phyloP scores from a whole-genome alignment of 1,140 invertebrate genomes.

The Nasonia giraulti region DNA sequence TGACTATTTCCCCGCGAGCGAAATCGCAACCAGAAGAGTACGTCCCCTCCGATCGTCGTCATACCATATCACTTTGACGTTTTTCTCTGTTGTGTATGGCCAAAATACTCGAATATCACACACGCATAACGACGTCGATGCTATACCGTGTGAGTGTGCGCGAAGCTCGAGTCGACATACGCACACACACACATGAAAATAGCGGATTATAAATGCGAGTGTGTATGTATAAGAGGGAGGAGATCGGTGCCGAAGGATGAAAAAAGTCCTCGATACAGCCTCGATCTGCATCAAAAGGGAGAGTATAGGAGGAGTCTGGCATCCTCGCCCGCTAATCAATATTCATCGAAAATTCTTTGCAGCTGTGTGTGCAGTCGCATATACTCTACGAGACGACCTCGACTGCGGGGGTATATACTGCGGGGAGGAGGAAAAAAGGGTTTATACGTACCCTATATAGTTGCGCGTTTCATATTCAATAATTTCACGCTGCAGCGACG shows the following conservation, averaged over 20 bases:
- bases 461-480: slow-evolving; percentile 5
- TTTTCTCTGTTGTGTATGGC: slow-evolving; percentile 9
- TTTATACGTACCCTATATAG: not conserved
- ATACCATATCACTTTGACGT: slow-evolving; percentile 43
- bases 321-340: slow-evolving; percentile 21
- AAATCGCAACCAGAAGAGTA: not conserved
- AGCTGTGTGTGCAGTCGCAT: not conserved
- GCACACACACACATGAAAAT: not conserved
- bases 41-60: not conserved
- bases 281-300: not conserved
- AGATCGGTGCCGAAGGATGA: not conserved
- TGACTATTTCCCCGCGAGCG: not conserved
- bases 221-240: not conserved
- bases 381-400: not conserved
- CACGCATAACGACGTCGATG: not conserved
- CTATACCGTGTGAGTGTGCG: not conserved
- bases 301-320: not conserved
- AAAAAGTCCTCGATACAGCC: not conserved
- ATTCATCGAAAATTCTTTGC: slow-evolving; percentile 29
- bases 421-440: too few relatives aligned
- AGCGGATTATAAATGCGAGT: not conserved
- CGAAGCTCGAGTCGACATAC: not conserved
- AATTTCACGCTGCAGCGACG: not conserved
- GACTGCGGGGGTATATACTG: too few relatives aligned
- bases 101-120: not conserved